phyloP scores from a whole-genome alignment of 2,113 vertebrate species.

The Oreochromis niloticus region DNA sequence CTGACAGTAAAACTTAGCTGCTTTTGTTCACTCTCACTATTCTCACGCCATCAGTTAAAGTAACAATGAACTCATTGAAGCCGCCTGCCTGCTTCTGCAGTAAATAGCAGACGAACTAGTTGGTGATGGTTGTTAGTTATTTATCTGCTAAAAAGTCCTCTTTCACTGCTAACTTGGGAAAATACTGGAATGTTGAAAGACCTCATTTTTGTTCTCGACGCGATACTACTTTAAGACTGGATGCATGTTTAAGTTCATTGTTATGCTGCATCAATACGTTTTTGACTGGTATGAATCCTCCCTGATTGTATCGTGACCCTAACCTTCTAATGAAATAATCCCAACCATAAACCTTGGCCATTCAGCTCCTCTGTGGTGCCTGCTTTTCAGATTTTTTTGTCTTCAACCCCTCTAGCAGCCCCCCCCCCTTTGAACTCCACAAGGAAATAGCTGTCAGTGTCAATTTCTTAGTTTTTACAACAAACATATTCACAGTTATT shows the following conservation, averaged over 20 bases:
- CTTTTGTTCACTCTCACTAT: background rate
- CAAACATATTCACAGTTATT: background rate
- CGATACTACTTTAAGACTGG: background rate
- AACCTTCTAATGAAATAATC: background rate
- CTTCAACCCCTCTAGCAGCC: background rate
- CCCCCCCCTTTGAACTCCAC: accelerated
- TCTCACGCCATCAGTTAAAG: accelerated
- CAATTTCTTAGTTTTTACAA: background rate
- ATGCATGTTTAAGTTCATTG: accelerated
- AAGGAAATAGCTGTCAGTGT: background rate
- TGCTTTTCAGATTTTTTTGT: accelerated
- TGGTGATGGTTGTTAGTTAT: accelerated
- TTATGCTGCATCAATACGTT: background rate
- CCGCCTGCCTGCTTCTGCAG: background rate
- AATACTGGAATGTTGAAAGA: background rate
- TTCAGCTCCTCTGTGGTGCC: background rate
- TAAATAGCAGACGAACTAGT: background rate
- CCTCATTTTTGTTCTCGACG: accelerated
- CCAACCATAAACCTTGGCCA: background rate
- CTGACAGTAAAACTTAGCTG: accelerated
- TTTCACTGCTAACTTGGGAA: background rate
- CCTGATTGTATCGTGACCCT: accelerated
- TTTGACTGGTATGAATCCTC: background rate
- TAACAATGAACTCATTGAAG: background rate
- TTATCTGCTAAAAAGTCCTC: accelerated